Evolutionary conservation across 2,797 vertebrate genomes (phyloP).

Genomic region (Myotis pilosus): DNA sequence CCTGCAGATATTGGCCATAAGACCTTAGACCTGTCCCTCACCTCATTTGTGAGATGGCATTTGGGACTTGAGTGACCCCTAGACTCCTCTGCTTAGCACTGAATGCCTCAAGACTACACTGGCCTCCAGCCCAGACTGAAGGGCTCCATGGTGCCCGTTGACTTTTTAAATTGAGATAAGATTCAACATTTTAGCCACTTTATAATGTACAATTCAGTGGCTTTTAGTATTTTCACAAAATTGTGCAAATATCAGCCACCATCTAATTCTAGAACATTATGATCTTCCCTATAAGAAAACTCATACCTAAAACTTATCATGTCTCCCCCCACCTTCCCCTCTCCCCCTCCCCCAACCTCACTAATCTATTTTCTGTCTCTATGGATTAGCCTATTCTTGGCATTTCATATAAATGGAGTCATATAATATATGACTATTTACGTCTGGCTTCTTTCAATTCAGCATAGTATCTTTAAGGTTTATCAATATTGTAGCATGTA

Average conservation of each 20-base stretch:
- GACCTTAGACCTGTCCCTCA: not conserved
- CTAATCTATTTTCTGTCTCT: not conserved
- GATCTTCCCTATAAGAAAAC: not conserved
- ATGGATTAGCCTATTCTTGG: not conserved
- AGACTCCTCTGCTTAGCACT: not conserved
- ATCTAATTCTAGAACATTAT: conserved; percentile 7
- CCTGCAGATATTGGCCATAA: not conserved
- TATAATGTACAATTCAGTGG: not conserved
- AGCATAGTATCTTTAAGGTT: not conserved
- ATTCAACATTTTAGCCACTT: not conserved
- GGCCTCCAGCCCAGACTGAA: not conserved
- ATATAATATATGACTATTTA: not conserved
- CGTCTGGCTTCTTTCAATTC: not conserved
- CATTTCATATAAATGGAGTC: not conserved
- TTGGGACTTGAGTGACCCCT: not conserved
- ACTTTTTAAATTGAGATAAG: not conserved
- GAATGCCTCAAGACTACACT: not conserved
- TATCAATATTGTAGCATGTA: not conserved
- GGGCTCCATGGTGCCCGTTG: not conserved
- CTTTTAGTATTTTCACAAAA: not conserved
- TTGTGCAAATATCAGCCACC: not conserved
- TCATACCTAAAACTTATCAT: not conserved
- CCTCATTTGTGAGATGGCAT: not conserved
- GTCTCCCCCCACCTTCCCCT: not conserved
- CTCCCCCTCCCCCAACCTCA: not conserved